A percentile compares a stretch with the other conserved stretches of the same genome.
Evolutionary conservation across 2,113 vertebrate species (phyloP).

Genomic region (Sarotherodon lohbergeri): DNA sequence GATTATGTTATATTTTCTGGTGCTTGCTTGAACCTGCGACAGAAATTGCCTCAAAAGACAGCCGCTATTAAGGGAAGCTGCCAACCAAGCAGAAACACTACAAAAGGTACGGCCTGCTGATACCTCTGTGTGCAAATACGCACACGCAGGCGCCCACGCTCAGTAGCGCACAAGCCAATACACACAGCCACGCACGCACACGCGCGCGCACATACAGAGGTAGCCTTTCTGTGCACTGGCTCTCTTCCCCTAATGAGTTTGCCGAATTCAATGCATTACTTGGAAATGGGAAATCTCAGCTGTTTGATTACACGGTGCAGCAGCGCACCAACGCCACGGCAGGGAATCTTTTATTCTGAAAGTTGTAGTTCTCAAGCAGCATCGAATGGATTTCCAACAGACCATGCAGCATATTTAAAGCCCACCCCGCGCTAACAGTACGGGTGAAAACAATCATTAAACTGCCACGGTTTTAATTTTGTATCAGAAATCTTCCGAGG

Average conservation of each 20-base stretch:
- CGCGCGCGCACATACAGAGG: background rate
- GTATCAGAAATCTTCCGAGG: background rate
- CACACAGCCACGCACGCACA: background rate
- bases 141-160: background rate
- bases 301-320: background rate
- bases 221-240: background rate
- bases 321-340: background rate
- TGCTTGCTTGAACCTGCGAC: background rate
- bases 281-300: background rate
- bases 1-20: background rate
- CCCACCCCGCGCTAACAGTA: background rate
- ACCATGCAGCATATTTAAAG: background rate
- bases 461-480: background rate
- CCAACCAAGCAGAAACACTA: background rate
- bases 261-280: background rate
- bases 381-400: background rate
- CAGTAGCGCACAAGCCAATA: background rate
- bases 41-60: background rate
- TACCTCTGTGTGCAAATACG: background rate
- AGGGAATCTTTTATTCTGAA: background rate
- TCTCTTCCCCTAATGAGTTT: background rate
- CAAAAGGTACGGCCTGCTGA: background rate
- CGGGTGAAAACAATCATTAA: background rate
- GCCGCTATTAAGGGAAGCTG: background rate
- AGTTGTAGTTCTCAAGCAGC: background rate